Conservation (phyloP, 2,113 vertebrate species). For the Dromas ardeola region DNA sequence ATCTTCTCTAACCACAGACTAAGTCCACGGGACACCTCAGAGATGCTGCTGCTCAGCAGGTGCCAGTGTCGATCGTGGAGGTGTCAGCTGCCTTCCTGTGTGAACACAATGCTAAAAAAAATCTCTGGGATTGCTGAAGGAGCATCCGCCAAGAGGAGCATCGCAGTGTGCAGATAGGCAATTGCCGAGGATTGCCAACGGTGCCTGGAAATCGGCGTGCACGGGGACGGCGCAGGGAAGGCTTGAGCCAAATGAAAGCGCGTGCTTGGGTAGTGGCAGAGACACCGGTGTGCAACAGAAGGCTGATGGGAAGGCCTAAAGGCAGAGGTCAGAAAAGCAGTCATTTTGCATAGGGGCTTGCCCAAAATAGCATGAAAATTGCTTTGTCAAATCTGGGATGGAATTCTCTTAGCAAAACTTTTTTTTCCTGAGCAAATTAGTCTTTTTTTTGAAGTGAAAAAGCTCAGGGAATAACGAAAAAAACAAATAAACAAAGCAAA, state of each 20-base stretch:
- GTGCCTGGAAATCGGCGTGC: not conserved
- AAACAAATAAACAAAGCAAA: too few species aligned
- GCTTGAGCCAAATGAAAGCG: not conserved
- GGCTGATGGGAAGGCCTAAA: not conserved
- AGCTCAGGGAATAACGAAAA: not conserved
- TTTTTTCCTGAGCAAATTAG: not conserved
- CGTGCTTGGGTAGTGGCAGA: not conserved
- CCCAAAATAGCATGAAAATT: not conserved
- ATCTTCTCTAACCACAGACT: not conserved
- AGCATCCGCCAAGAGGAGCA: not conserved
- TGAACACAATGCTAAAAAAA: not conserved
- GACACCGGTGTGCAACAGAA: fast-evolving
- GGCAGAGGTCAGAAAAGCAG: not conserved
- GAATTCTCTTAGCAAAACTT: not conserved
- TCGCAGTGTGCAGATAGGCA: fast-evolving
- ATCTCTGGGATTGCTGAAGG: not conserved
- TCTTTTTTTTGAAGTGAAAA: not conserved
- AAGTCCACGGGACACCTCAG: not conserved
- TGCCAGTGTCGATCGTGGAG: fast-evolving
- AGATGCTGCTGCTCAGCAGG: not conserved
- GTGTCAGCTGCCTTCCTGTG: not conserved
- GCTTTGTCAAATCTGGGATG: not conserved
- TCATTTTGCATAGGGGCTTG: not conserved
- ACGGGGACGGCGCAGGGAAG: fast-evolving
- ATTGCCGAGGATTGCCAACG: fast-evolving